Evolutionary conservation across 2,113 vertebrate genomes (phyloP).

Genomic region (Cyprinodon variegatus): DNA sequence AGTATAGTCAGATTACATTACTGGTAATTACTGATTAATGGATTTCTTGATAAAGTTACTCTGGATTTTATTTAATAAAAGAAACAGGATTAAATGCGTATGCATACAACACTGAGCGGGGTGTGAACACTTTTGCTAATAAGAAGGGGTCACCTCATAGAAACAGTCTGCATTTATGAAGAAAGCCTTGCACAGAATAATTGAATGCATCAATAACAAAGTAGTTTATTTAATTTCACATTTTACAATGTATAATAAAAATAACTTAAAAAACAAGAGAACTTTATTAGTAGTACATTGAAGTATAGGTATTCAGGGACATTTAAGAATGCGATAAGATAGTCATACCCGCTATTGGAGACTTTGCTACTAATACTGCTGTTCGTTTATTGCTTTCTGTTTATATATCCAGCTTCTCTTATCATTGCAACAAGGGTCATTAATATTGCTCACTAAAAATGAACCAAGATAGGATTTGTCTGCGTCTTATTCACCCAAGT

Average conservation of each 20-base stretch:
- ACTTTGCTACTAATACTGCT: not conserved
- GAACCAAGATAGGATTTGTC: not conserved
- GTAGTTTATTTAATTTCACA: not conserved
- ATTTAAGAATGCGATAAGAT: conserved; percentile 11
- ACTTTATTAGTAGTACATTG: not conserved
- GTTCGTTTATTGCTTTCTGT: conserved; percentile 6
- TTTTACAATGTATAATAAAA: not conserved
- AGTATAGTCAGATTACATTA: no score
- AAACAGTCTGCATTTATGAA: not conserved
- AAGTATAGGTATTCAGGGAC: not conserved
- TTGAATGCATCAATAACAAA: not conserved
- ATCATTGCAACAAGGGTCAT: not conserved
- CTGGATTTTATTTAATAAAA: not conserved
- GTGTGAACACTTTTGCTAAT: not conserved
- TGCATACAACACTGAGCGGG: not conserved
- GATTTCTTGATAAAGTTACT: not conserved
- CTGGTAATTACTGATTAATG: not conserved
- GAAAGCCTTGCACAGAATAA: not conserved
- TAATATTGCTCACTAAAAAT: not conserved
- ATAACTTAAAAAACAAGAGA: no score
- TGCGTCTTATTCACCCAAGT: conserved; percentile 16
- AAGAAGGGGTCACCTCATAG: conserved; percentile 5
- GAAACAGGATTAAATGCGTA: not conserved
- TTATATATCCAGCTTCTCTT: not conserved
- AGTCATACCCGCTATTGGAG: not conserved